Conservation (phyloP, 2,797 vertebrate species). For the Loris lydekkerianus region DNA sequence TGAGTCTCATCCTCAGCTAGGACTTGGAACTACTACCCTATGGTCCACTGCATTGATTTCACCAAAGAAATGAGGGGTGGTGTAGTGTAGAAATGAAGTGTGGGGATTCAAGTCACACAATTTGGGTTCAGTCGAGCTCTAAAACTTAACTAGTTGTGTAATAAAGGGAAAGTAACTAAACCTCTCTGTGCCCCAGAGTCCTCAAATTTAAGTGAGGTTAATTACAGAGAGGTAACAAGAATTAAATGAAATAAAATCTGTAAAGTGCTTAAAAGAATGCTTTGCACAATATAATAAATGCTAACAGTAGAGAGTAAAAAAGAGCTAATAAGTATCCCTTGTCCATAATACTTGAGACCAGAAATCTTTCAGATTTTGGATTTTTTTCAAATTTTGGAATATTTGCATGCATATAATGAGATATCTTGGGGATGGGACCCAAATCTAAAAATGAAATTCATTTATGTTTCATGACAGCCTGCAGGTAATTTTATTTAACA, state of each 20-base stretch:
- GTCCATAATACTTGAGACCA: background rate
- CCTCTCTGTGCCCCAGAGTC: background rate
- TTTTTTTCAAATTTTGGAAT: background rate
- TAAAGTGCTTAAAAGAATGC: background rate
- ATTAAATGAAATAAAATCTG: slow-evolving; percentile 13
- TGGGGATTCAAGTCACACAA: background rate
- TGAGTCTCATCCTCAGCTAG: background rate
- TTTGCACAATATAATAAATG: background rate
- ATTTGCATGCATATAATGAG: too few species aligned
- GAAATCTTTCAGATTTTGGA: background rate
- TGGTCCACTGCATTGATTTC: background rate
- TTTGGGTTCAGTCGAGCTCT: background rate
- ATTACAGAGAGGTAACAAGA: background rate
- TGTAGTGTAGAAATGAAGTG: background rate
- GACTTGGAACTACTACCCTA: background rate
- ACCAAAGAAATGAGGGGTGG: background rate
- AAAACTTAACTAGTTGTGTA: background rate
- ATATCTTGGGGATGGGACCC: background rate
- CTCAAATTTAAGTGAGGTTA: slow-evolving; percentile 24
- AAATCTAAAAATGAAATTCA: background rate
- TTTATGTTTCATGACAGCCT: background rate
- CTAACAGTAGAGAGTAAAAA: background rate
- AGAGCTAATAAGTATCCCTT: background rate
- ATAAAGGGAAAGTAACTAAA: background rate
- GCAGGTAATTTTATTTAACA: background rate